Evolutionary conservation across 1,140 invertebrate species (phyloP), one percentile per base, ranked within the genome.

Genomic region (Dendrolimus punctatus): DNA sequence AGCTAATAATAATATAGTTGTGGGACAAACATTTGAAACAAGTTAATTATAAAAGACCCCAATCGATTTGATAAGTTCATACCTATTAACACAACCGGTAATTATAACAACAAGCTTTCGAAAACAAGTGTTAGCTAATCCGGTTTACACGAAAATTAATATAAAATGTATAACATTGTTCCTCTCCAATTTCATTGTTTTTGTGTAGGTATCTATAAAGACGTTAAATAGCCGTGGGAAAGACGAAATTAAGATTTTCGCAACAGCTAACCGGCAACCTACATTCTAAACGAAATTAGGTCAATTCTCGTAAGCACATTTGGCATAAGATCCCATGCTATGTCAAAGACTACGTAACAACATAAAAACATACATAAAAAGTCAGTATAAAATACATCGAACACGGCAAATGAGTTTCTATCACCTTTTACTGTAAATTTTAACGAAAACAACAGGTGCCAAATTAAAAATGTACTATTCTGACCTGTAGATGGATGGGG

Each of bases 401-500:
- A 9, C 6, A 8, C 10, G 37, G 0, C 3, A 5, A 40, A 41
- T 51, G 49, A 54, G 9, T 55, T 55, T 63, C 57, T 51, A 50
- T 38, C 36, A 45, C 50, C 42, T 41, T 44, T 45, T 42, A 45
- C 36, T 4, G 9, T 50, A 6, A 9, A 39, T 49, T 57, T 55
- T 64, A 53, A 54, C 45, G 43, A 66, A 70, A 66, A 71, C 65
- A 76, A 76, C 72, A 79, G 66, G 71, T 71, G 63, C 52, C 10
- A 48, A 23, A 23, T 23, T 23, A 23, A 23, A 23, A 23, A 23
- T 23, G 23, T 23, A 62, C 57, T 42, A 47, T 51, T 46, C 90
- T 88, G 87, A 96, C 95, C 92, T 97, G 95, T 70, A 98, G 90
- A 88, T 97, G 95, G 82, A 98, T 96, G 40, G 96, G 96, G 48